Evolutionary conservation across 2,888 invertebrate genomes (phyloP), one percentile per base, ranked within the genome.

Genomic region (Lasioglossum oenotherae): DNA sequence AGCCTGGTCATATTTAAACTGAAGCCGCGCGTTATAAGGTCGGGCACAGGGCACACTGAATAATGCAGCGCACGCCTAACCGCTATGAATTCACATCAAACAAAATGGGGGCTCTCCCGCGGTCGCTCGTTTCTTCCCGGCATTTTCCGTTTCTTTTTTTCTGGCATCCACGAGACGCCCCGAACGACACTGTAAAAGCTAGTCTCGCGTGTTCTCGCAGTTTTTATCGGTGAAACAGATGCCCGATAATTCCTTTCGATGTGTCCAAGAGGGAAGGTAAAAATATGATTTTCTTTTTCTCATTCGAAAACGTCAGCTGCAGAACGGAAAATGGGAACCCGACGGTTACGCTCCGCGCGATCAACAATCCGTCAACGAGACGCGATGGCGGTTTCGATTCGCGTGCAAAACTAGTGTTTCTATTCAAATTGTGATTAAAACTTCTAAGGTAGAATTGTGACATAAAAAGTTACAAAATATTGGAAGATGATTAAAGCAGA

Each of bases 11-110:
- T 87, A 86, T 89, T 91, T 87, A 89, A 87, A 87, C 83, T 74
- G 81, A 60, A 74, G 78, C 87, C 74, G 78, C 80, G 72, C 82
- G 72, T 80, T 77, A 79, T 80, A 80, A 79, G 85, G 82, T 85
- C 80, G 79, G 76, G 73, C 74, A 31, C 80, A 31, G 78, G 84
- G 81, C 72, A 69, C 57, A n/a, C 71, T 89, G 92, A 92, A 92
- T 90, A 92, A 92, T 91, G 90, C 90, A 92, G 80, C 57, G 49
- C 90, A 87, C 91, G 92, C 83, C 87, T 88, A 89, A 89, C 91
- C 86, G 83, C 87, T 88, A 87, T 92, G 90, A 92, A 92, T 92
- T 89, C 90, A 84, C 91, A 90, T 92, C 91, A 90, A 82, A 88
- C 86, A 84, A 85, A 90, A 88, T 87, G 84, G 85, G 80, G 12